Conservation (phyloP, 2,888 invertebrate genomes). For the Drosophila suboccidentalis region DNA sequence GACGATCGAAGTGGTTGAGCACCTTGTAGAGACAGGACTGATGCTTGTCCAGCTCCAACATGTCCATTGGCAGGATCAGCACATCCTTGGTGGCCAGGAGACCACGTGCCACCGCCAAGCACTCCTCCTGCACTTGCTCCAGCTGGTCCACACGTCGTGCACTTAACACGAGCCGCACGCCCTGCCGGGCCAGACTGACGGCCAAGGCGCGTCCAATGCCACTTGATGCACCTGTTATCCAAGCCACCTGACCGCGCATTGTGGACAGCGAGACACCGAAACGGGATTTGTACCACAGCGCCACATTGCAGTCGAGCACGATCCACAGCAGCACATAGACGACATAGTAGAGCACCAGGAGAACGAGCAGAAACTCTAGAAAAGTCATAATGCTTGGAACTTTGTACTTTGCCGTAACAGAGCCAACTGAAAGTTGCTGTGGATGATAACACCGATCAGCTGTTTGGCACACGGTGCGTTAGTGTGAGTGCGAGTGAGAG, state of each 20-base stretch:
- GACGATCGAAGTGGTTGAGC: slow-evolving; percentile 89
- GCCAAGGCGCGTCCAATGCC: slow-evolving; percentile 93
- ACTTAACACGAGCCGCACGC: slow-evolving; percentile 89
- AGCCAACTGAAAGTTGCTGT: slow-evolving; percentile 12
- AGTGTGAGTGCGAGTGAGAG: neutral
- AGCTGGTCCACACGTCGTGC: slow-evolving; percentile 89
- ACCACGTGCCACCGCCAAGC: slow-evolving; percentile 86
- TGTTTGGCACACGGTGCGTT: slow-evolving; percentile 12
- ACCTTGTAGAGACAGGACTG: slow-evolving; percentile 88
- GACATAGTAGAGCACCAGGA: slow-evolving; percentile 86
- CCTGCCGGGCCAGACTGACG: slow-evolving; percentile 88
- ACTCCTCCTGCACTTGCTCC: slow-evolving; percentile 88
- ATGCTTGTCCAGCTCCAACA: slow-evolving; percentile 88
- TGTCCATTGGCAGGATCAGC: slow-evolving; percentile 89
- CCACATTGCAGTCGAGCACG: slow-evolving; percentile 88
- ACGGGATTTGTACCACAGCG: slow-evolving; percentile 87
- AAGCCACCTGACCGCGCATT: slow-evolving; percentile 90
- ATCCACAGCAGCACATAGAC: slow-evolving; percentile 86
- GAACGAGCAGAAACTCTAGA: slow-evolving; percentile 80
- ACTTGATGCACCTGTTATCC: slow-evolving; percentile 94
- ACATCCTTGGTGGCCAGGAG: slow-evolving; percentile 88
- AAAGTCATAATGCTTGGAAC: slow-evolving; percentile 80
- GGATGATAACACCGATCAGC: slow-evolving; percentile 46
- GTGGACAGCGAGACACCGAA: slow-evolving; percentile 88
- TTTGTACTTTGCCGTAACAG: slow-evolving; percentile 34